These are phyloP conservation scores for Meta bourneti DNA, from an alignment of 2,888 invertebrate genomes.

Conservation along the genomic window DNA sequence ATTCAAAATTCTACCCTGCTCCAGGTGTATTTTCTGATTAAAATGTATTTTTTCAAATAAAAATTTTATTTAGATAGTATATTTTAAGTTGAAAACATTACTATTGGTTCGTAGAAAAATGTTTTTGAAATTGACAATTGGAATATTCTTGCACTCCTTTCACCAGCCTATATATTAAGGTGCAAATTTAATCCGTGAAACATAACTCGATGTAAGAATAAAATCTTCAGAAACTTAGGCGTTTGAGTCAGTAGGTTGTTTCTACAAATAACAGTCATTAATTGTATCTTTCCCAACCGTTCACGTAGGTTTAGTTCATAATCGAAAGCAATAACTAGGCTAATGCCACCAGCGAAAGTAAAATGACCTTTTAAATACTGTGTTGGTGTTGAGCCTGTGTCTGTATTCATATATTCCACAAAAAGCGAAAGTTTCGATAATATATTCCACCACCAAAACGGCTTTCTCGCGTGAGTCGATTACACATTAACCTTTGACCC, in stretches of 20 bases:
- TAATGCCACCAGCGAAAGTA: constrained; percentile 49
- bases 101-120: no score
- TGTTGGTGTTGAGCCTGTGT: constrained; percentile 29
- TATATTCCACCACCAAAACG: constrained; percentile 29
- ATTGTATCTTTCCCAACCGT: neutral
- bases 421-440: constrained; percentile 49
- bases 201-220: neutral
- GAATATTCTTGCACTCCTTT: no score
- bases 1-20: no score
- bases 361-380: constrained; percentile 37
- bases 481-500: constrained; percentile 59
- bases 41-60: no score
- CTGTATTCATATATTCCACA: constrained; percentile 37
- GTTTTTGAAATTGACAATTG: no score
- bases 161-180: no score
- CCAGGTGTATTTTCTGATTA: no score
- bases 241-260: neutral
- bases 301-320: constrained; percentile 26
- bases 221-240: neutral
- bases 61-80: no score
- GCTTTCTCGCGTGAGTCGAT: constrained; percentile 34
- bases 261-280: neutral
- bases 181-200: neutral
- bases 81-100: no score
- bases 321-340: constrained; percentile 44